Evolutionary conservation across 2,113 vertebrate genomes (phyloP), one percentile per base, ranked within the genome.

Genomic region (Pygoscelis adeliae): DNA sequence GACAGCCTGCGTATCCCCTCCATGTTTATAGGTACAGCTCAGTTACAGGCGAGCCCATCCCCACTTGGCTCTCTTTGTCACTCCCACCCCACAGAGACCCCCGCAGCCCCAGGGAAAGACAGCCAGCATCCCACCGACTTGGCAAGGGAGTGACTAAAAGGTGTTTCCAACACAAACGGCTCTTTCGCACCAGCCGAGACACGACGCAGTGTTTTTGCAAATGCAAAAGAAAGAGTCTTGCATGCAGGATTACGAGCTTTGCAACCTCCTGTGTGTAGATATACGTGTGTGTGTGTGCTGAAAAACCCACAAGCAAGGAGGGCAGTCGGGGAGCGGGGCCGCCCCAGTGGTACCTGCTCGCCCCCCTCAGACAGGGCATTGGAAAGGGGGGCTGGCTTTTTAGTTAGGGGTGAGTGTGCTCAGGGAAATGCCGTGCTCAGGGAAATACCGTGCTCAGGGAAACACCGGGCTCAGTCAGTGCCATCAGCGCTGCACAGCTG

Each of bases 401-500:
- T 16, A 71, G n/a, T 36, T 67, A 55, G 46, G 42, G n/a, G 11
- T 1, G 0, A n/a, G 7, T 4, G 1, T 47, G n/a, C 29, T 8
- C 3, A 4, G n/a, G 66, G 36, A 83, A 66, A 36, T 32, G 26
- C 50, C 13, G 9, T 50, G 49, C 34, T 8, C 5, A 5, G 34
- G 66, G 36, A 82, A 66, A 38, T 32, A 16, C 55, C 20, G 7
- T 46, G 49, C 30, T 10, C 13, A 6, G 50, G 66, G 25, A 91
- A 74, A 66, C 22, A 15, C 38, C 5, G 2, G 65, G 5, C 49
- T 21, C 11, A 5, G 46, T 44, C 15, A 4, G 27, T 58, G 46
- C n/a, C 15, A 2, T 18, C 4, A 0, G 50, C 6, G 9, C 69
- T 65, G 58, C 0, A 0, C 26, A 59, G 29, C 11, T 34, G 53